Conservation (phyloP, 2,888 invertebrate species). For the Furcula furcula region DNA sequence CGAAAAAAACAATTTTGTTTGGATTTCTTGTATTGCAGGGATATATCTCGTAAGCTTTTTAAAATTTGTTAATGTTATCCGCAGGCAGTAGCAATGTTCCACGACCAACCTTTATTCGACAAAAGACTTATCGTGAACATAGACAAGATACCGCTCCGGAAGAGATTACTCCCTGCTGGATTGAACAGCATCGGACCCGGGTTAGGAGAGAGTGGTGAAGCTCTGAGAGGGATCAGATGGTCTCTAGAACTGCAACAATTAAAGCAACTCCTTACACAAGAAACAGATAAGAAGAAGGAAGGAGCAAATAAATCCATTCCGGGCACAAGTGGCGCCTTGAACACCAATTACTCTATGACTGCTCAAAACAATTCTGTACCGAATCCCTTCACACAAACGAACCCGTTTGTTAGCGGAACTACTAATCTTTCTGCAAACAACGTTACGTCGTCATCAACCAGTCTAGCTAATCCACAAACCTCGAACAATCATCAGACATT, state of each 20-base stretch:
- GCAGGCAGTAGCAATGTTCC: conserved; percentile 94
- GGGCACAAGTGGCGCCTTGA: no score
- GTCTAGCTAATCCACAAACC: no score
- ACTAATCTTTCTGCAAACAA: neutral
- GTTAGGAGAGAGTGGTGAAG: conserved; percentile 84
- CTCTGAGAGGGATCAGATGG: conserved; percentile 24
- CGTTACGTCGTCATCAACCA: neutral
- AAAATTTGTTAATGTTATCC: no score
- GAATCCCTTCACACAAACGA: no score
- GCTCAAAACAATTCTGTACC: no score
- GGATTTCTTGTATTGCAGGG: no score
- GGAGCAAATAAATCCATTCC: no score
- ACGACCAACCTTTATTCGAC: conserved; percentile 87
- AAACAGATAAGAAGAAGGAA: conserved; percentile 7
- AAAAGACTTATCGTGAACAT: conserved; percentile 17
- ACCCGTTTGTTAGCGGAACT: no score
- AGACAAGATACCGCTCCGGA: conserved; percentile 6
- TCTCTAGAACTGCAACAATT: conserved; percentile 21
- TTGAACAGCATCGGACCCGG: conserved; percentile 24
- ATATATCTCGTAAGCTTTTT: no score
- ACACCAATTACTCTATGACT: no score
- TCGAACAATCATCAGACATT: neutral
- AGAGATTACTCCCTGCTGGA: conserved; percentile 7
- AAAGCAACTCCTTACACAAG: conserved; percentile 16
- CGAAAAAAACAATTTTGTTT: no score